Conservation (phyloP, 2,113 vertebrate species). For the Aspidoscelis tigris region DNA sequence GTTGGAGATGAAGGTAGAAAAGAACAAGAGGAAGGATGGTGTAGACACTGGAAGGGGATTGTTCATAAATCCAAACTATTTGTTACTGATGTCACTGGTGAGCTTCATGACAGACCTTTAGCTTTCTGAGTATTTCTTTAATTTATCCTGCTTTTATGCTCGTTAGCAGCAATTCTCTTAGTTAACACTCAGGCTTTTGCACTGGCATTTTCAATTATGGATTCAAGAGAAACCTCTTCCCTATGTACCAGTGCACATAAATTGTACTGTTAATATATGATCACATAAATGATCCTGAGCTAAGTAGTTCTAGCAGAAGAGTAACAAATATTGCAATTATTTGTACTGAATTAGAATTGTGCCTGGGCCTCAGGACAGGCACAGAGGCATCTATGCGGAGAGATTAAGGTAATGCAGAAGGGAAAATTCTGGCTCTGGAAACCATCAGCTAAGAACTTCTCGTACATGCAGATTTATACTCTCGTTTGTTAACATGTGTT, state of each 20-base stretch:
- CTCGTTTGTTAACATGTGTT: too few species aligned
- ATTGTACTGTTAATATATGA: neutral
- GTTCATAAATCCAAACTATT: neutral
- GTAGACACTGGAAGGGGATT: too few species aligned
- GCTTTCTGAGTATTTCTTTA: neutral
- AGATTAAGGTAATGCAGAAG: neutral
- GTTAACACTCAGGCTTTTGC: too few species aligned
- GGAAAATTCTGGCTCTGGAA: neutral
- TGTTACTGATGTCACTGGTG: neutral
- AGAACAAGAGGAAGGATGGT: neutral
- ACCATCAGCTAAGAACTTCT: neutral
- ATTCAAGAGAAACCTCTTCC: neutral
- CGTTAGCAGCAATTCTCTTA: too few species aligned
- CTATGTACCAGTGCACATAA: neutral
- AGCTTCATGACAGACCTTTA: neutral
- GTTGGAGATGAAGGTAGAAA: neutral
- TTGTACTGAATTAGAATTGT: neutral
- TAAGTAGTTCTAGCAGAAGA: neutral
- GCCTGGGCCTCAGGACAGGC: neutral
- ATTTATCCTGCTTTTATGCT: neutral
- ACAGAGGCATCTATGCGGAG: neutral
- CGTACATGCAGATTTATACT: neutral
- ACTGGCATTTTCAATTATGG: too few species aligned
- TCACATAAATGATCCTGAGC: neutral
- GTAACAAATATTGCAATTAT: neutral